Evolutionary conservation across 1,140 invertebrate genomes (phyloP).

Genomic region (Hypsibius dujardini): DNA sequence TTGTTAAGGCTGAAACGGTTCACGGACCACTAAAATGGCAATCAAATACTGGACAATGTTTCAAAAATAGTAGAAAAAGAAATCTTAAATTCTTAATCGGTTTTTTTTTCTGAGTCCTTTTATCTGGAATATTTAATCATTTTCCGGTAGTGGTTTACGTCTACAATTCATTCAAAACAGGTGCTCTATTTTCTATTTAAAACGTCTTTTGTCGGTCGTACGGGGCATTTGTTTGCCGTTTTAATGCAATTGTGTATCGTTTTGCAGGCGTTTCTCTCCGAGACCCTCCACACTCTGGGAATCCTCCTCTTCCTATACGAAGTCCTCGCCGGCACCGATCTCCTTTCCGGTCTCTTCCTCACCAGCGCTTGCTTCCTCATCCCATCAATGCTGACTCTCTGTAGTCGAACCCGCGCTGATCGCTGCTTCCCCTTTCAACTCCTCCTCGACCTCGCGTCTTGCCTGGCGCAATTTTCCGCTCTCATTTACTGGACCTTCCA

Average conservation of each 20-base stretch:
- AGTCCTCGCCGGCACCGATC: neutral
- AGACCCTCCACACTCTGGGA: neutral
- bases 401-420: neutral
- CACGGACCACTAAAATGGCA: too few species aligned
- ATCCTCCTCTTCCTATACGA: neutral
- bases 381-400: neutral
- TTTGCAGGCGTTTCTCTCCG: slow-evolving; percentile 1
- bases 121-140: too few species aligned
- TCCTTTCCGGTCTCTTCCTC: neutral
- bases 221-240: neutral
- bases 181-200: neutral
- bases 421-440: neutral
- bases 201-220: neutral
- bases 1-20: too few species aligned
- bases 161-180: too few species aligned
- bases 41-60: too few species aligned
- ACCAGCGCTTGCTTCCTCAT: slow-evolving; percentile 1
- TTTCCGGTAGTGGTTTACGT: too few species aligned
- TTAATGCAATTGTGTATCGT: neutral
- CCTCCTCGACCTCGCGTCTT: neutral
- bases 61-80: too few species aligned
- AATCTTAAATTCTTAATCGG: too few species aligned
- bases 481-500: neutral
- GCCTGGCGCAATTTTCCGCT: neutral
- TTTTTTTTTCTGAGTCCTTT: too few species aligned